These are phyloP conservation scores for Papilio machaon DNA, from an alignment of 1,140 invertebrate species.

Conservation along the genomic window DNA sequence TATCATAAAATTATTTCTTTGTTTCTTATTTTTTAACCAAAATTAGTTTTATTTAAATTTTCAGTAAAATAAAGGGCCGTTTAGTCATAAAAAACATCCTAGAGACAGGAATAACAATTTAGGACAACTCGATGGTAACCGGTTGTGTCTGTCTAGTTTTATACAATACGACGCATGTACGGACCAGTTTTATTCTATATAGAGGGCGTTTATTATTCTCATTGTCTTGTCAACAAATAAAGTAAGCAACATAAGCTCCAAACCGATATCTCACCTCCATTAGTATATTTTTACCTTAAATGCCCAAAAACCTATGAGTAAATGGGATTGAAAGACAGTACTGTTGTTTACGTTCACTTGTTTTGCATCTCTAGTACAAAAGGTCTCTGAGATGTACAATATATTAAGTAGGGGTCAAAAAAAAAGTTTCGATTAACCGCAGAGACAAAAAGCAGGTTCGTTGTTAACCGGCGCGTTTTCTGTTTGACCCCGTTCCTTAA, in stretches of 20 bases:
- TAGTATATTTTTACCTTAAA: no score
- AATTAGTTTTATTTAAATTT: neutral
- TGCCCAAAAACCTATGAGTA: no score
- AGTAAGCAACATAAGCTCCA: no score
- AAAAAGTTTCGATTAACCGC: neutral
- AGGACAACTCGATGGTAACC: neutral
- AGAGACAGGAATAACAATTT: neutral
- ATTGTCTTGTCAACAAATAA: no score
- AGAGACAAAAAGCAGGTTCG: constrained; percentile 16
- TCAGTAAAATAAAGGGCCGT: neutral
- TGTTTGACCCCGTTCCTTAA: constrained; percentile 23
- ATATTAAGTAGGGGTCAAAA: neutral
- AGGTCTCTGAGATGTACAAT: neutral
- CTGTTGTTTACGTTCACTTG: neutral
- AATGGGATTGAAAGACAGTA: neutral
- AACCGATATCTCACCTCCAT: no score
- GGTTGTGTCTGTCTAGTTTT: neutral
- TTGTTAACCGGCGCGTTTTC: neutral
- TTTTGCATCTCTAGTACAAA: neutral
- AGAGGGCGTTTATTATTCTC: neutral
- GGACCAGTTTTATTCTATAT: neutral
- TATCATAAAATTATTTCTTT: no score
- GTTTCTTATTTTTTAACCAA: no score
- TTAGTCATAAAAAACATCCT: neutral
- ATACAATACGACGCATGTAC: neutral